phyloP scores from a whole-genome alignment of 1,140 invertebrate species.

The Ericerus pela region DNA sequence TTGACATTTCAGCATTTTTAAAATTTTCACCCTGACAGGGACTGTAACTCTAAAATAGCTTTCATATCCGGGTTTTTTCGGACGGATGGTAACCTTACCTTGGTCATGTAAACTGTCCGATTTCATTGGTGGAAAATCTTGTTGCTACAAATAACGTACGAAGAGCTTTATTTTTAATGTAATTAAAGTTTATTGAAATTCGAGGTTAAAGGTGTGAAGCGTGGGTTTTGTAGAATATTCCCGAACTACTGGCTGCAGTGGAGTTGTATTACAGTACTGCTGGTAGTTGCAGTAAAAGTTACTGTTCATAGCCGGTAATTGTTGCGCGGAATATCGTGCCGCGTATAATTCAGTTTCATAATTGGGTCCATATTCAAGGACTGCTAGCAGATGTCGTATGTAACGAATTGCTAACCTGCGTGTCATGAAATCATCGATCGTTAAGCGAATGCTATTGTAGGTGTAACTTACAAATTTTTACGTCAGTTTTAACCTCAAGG shows the following conservation, averaged over 20 bases:
- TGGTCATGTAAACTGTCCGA: too few relatives aligned
- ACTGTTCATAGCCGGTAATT: neutral
- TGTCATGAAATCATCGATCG: neutral
- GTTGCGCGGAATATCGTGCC: slow-evolving; percentile 8
- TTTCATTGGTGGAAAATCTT: too few relatives aligned
- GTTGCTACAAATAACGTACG: too few relatives aligned
- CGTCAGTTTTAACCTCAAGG: slow-evolving; percentile 16
- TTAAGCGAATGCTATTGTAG: too few relatives aligned
- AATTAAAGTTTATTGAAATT: too few relatives aligned
- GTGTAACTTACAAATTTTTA: neutral
- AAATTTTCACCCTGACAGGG: too few relatives aligned
- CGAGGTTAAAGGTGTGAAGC: too few relatives aligned
- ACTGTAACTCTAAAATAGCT: too few relatives aligned
- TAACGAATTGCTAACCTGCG: slow-evolving; percentile 59
- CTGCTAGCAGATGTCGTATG: slow-evolving; percentile 54
- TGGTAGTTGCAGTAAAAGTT: neutral
- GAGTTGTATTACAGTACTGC: neutral
- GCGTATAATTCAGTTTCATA: slow-evolving; percentile 18
- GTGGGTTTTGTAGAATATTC: neutral
- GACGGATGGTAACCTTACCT: too few relatives aligned
- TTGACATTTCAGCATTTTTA: too few relatives aligned
- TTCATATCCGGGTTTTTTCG: too few relatives aligned
- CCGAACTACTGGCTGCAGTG: neutral
- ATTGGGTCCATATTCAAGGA: slow-evolving; percentile 33
- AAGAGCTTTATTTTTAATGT: too few relatives aligned